A percentile compares a stretch with the other conserved stretches of the same genome.
Conservation (phyloP, 2,888 invertebrate genomes). For the Beris morrisii region DNA sequence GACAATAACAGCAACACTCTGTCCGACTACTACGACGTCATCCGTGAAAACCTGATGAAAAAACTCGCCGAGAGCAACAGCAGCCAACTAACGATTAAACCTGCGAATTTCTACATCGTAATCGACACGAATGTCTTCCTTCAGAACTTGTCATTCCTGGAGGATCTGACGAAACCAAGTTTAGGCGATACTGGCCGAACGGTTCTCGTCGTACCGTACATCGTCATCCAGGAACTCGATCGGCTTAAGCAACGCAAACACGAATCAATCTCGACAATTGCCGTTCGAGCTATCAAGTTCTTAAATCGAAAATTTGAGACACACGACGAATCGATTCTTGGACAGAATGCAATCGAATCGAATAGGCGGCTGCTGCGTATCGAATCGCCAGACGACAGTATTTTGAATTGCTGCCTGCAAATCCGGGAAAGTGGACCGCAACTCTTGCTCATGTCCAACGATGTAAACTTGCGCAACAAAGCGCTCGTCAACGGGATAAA, state of each 20-base stretch:
- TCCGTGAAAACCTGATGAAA: too few relatives aligned
- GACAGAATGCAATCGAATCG: constrained; percentile 58
- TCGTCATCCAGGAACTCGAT: constrained; percentile 60
- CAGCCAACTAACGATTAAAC: background rate
- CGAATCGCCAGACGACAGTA: constrained; percentile 58
- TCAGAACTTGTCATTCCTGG: constrained; percentile 52
- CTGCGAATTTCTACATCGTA: constrained; percentile 52
- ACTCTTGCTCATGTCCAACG: constrained; percentile 58
- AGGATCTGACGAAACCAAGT: constrained; percentile 46
- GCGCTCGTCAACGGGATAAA: constrained; percentile 55
- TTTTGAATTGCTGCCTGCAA: constrained; percentile 60
- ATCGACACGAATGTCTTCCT: constrained; percentile 60
- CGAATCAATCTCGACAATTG: constrained; percentile 40
- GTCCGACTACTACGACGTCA: too few relatives aligned
- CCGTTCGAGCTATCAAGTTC: constrained; percentile 48
- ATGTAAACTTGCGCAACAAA: constrained; percentile 59
- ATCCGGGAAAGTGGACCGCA: constrained; percentile 50
- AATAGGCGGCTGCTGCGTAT: constrained; percentile 52
- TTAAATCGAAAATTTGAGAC: constrained; percentile 47
- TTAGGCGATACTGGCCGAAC: constrained; percentile 45
- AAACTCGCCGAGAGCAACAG: too few relatives aligned
- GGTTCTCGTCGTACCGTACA: constrained; percentile 58
- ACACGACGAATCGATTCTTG: constrained; percentile 43
- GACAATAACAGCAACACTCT: too few relatives aligned
- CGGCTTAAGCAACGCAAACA: constrained; percentile 51